A percentile compares a stretch with the other conserved stretches of the same genome.
Conservation (phyloP, 2,888 invertebrate genomes). For the Miltochrista miniata region DNA sequence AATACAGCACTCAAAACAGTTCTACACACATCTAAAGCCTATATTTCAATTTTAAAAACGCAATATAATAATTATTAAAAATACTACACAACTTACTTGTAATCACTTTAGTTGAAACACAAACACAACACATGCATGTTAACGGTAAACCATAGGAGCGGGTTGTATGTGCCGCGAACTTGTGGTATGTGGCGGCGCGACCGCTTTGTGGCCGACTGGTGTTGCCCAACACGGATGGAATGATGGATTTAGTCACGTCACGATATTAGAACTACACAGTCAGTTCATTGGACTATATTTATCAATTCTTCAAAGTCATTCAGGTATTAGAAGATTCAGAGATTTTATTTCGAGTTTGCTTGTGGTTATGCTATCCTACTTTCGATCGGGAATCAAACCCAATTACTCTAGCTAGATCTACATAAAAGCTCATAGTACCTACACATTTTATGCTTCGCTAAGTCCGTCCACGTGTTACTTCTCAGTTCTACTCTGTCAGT, state of each 20-base stretch:
- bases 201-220: constrained; percentile 28
- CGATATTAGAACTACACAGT: neutral
- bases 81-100: constrained; percentile 23
- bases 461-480: too few relatives aligned
- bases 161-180: constrained; percentile 20
- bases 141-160: constrained; percentile 31
- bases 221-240: constrained; percentile 27
- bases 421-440: too few relatives aligned
- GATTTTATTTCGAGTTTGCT: neutral
- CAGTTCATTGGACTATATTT: neutral
- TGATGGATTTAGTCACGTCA: constrained; percentile 3
- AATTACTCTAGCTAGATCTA: too few relatives aligned
- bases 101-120: constrained; percentile 20
- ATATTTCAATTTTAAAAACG: too few relatives aligned
- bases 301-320: neutral
- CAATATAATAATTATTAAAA: neutral
- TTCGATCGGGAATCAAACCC: too few relatives aligned
- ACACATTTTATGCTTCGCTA: too few relatives aligned
- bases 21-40: too few relatives aligned
- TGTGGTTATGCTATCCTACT: too few relatives aligned
- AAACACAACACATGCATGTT: constrained; percentile 26
- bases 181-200: constrained; percentile 20
- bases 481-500: too few relatives aligned
- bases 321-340: neutral
- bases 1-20: too few relatives aligned